Conservation (phyloP, 2,888 invertebrate genomes). For the Eristalinus aeneus region DNA sequence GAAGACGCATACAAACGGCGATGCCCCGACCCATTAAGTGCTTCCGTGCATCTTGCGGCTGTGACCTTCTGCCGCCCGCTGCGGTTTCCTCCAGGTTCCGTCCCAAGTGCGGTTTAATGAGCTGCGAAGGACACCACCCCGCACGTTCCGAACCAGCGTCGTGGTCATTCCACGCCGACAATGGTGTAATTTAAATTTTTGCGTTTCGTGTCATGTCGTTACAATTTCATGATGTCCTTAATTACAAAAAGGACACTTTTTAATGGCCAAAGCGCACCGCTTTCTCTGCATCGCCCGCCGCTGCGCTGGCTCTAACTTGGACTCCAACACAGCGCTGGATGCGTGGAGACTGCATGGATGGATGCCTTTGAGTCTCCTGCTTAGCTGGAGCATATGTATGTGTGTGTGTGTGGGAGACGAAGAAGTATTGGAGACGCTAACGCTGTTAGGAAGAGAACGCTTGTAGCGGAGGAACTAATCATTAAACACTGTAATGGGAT, state of each 20-base stretch:
- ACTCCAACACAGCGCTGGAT: conserved; percentile 34
- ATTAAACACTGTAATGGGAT: conserved; percentile 69
- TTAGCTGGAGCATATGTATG: background rate
- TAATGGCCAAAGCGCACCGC: conserved; percentile 44
- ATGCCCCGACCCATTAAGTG: background rate
- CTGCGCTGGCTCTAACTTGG: conserved; percentile 11
- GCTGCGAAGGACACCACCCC: conserved; percentile 53
- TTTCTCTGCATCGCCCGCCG: background rate
- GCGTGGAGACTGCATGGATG: conserved; percentile 37
- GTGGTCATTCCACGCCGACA: conserved; percentile 21
- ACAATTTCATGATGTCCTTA: conserved; percentile 71
- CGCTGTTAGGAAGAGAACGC: conserved; percentile 54
- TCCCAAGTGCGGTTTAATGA: conserved; percentile 42
- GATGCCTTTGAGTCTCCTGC: background rate
- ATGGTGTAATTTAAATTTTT: conserved; percentile 63
- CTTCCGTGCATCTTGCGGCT: background rate
- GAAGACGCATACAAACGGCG: background rate
- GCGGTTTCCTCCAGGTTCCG: background rate
- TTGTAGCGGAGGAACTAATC: conserved; percentile 55
- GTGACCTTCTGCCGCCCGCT: background rate
- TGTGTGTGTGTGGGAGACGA: conserved; percentile 25
- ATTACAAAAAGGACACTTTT: conserved; percentile 66
- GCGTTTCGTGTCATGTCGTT: conserved; percentile 65
- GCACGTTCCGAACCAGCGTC: conserved; percentile 5
- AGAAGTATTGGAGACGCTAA: conserved; percentile 51